phyloP scores from a whole-genome alignment of 2,797 vertebrate species.

The Gadopsis bispinosus region DNA sequence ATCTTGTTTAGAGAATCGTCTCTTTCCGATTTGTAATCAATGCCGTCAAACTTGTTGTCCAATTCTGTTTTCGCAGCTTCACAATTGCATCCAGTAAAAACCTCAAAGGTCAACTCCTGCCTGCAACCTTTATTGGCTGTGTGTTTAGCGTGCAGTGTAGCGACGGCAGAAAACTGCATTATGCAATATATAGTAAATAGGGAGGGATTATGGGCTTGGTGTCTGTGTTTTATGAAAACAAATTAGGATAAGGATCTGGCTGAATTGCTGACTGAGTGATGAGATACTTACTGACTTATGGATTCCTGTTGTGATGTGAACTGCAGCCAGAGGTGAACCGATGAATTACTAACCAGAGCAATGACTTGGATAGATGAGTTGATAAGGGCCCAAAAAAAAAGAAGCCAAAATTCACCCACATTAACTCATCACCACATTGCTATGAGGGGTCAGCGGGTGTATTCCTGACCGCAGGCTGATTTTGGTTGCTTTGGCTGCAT shows the following conservation, averaged over 20 bases:
- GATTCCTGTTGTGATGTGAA: constrained; percentile 16
- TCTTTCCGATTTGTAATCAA: neutral
- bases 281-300: constrained; percentile 4
- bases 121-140: too few relatives aligned
- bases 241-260: neutral
- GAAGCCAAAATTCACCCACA: constrained; percentile 43
- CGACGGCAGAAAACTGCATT: too few relatives aligned
- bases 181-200: too few relatives aligned
- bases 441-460: constrained; percentile 66
- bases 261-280: constrained; percentile 14
- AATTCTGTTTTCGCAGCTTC: neutral
- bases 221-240: too few relatives aligned
- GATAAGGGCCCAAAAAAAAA: constrained; percentile 23
- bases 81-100: too few relatives aligned
- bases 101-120: too few relatives aligned
- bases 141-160: too few relatives aligned
- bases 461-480: constrained; percentile 61
- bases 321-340: constrained; percentile 15
- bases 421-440: constrained; percentile 54
- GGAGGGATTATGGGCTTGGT: too few relatives aligned
- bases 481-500: constrained; percentile 59
- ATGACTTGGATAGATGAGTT: constrained; percentile 34
- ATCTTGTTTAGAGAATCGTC: neutral
- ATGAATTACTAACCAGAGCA: constrained; percentile 8
- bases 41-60: neutral